Evolutionary conservation across 2,113 vertebrate genomes (phyloP), one percentile per base, ranked within the genome.

Genomic region (Penelope pileata): DNA sequence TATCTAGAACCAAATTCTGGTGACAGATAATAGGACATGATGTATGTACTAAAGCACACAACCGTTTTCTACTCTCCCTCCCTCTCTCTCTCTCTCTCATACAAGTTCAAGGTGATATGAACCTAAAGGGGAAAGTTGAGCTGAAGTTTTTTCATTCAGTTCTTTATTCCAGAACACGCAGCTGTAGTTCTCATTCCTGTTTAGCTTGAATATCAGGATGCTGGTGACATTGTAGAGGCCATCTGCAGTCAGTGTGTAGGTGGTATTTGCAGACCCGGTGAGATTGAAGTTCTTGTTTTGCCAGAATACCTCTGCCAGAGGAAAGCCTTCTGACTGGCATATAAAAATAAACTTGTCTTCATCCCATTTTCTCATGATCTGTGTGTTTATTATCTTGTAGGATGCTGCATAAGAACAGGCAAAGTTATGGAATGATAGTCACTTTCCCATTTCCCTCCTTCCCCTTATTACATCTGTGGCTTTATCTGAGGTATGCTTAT

Each of bases 301-400:
- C 99, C 99, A 99, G 69, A 51, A 86, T 9, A 99, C 98, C 7
- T 96, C 51, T 13, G 98, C 96, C 59, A 95, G 26, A 3, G 99
- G 98, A 81, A 98, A 98, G 11, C 98, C 98, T 83, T 97, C 93
- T 73, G 98, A 98, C 89, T 98, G 96, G 74, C 99, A 99, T 45
- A 84, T 97, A 21, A 99, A 95, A 91, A 97, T 54, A 48, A 97
- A 68, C 22, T 95, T 94, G 12, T 95, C 94, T 91, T 96, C 96
- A 36, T 62, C 90, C 83, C 84, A 64, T 80, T 95, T 72, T 86
- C 75, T 92, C 22, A 75, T 54, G 64, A 91, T 29, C 27, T 51
- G 68, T n/a, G 87, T 95, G 26, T 91, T 91, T 95, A 98, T 98
- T 82, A 18, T 96, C 87, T 90, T 96, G 81, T 97, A 98, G 73